A percentile compares a stretch with the other conserved stretches of the same genome.
Conservation (phyloP, 2,113 vertebrate species). For the Jaculus jaculus region DNA sequence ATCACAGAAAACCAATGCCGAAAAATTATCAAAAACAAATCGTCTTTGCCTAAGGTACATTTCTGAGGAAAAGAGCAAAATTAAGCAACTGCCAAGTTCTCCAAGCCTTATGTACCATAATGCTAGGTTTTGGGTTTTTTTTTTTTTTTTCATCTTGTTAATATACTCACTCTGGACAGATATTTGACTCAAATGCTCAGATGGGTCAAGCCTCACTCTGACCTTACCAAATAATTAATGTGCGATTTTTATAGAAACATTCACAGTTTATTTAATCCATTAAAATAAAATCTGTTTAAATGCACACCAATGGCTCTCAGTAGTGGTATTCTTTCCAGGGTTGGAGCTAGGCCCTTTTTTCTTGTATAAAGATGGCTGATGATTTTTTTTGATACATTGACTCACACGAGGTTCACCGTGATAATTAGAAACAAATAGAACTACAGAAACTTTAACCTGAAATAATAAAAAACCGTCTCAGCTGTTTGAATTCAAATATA, state of each 20-base stretch:
- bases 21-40: slow-evolving; percentile 60
- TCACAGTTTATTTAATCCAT: slow-evolving; percentile 46
- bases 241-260: slow-evolving; percentile 53
- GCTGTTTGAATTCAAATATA: slow-evolving; percentile 65
- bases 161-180: slow-evolving; percentile 7
- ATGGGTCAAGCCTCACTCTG: slow-evolving; percentile 39
- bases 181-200: slow-evolving; percentile 24
- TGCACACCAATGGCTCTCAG: neutral
- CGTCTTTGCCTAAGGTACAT: slow-evolving; percentile 48
- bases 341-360: slow-evolving; percentile 35
- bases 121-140: neutral
- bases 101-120: neutral
- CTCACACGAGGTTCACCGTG: slow-evolving; percentile 35
- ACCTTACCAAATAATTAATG: slow-evolving; percentile 67
- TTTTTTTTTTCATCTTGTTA: neutral
- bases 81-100: slow-evolving; percentile 6
- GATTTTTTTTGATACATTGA: slow-evolving; percentile 50
- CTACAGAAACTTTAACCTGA: neutral
- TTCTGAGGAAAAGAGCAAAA: slow-evolving; percentile 49
- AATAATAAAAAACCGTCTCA: slow-evolving; percentile 27
- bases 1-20: slow-evolving; percentile 70
- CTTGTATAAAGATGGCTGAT: slow-evolving; percentile 34
- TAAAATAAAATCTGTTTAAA: slow-evolving; percentile 57
- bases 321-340: slow-evolving; percentile 9
- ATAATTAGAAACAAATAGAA: slow-evolving; percentile 44